Base-by-base conservation (phyloP, 2,888 invertebrate species). In the Dione vanillae region DNA sequence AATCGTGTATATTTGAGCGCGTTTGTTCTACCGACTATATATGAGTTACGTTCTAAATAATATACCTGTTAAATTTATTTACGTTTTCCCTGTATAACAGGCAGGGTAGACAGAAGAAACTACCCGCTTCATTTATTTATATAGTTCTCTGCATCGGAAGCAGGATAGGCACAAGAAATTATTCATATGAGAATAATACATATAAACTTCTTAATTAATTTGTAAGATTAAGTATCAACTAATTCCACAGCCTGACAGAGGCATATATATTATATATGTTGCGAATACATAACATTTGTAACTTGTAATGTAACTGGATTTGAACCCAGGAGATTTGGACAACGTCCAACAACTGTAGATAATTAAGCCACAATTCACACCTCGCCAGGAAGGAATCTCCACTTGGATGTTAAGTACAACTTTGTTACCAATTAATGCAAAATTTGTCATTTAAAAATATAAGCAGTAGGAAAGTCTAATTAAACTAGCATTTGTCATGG, bases 1-100 rank as follows among this genome's bases (percentile, higher is more conserved):
- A 70, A 72, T 72, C 72, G 70, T 41, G 61, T 67, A 62, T 69
- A 59, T 52, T 66, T 67, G 65, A 35, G 40, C 64, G 74, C 65
- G 67, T 70, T 71, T 40, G 56, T 37, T 11, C 37, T 0, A 7
- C 11, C 37, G 7, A 11, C 37, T 5, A 12, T 47, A 10, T 37
- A 10, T 16, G 5, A 1, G 35, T 1, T 37, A n/a, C n/a, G 2
- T n/a, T 52, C n/a, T 35, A 54, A 37, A 37, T 35, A 35, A 35
- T 35, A 54, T 27, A 27, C 5, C 27, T 3, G 2, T 27, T 27
- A 27, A 5, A 27, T 27, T 27, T 27, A 27, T 27, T 27, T 27
- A 27, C 27, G 27, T 27, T 27, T 27, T 27, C 5, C 5, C 27
- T 27, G 27, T 5, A 27, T 27, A 27, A 43, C 11, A 43, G 12